Evolutionary conservation across 2,888 invertebrate species (phyloP).

Genomic region (Lysandra coridon): DNA sequence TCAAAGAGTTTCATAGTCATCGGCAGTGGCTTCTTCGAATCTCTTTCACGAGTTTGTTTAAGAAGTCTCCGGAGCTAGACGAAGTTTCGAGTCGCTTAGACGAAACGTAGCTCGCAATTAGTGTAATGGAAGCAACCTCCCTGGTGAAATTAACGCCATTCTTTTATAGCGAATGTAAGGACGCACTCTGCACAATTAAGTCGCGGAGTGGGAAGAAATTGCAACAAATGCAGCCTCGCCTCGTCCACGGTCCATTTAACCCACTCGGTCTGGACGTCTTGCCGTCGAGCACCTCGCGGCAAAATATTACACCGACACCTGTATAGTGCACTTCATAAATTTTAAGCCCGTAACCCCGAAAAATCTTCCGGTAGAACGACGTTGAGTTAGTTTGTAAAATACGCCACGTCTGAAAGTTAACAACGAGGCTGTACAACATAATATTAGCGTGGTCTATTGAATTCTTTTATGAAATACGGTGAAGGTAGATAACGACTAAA

Average conservation of each 20-base stretch:
- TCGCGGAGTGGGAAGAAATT: constrained; percentile 69
- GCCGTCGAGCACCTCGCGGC: constrained; percentile 1
- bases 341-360: neutral
- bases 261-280: constrained; percentile 52
- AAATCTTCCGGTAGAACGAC: neutral
- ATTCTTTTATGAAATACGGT: constrained; percentile 4
- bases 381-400: neutral
- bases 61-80: constrained; percentile 61
- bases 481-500: constrained; percentile 27
- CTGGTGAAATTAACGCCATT: constrained; percentile 69
- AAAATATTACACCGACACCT: constrained; percentile 11
- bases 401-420: neutral
- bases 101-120: constrained; percentile 78
- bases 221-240: constrained; percentile 73
- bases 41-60: constrained; percentile 67
- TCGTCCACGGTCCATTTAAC: constrained; percentile 73
- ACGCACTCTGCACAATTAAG: constrained; percentile 71
- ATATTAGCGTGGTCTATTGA: constrained; percentile 6
- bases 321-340: constrained; percentile 7
- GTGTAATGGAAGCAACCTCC: constrained; percentile 76
- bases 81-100: constrained; percentile 74
- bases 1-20: constrained; percentile 60
- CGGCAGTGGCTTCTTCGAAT: constrained; percentile 66
- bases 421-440: neutral
- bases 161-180: constrained; percentile 67